Evolutionary conservation across 2,888 invertebrate genomes (phyloP), one percentile per base, ranked within the genome.

Genomic region (Leptopilina myrica): DNA sequence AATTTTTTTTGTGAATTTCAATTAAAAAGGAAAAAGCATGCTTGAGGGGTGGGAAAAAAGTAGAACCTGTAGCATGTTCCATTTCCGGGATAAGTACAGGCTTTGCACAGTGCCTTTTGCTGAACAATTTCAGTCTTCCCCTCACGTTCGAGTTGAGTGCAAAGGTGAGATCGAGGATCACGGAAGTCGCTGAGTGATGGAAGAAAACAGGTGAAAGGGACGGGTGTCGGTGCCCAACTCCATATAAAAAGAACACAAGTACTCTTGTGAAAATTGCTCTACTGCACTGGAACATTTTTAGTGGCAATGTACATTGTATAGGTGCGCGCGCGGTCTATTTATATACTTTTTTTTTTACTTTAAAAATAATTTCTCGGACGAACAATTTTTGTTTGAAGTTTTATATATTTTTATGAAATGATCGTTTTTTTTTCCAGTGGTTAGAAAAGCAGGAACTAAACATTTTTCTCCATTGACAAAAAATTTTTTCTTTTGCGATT

Each of bases 201-300:
- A 78, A 65, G 65, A 62, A 73, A 43, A 65, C 64, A 79, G 76
- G 76, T 64, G 66, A 76, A 78, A 76, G 64, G 64, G 78, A 67
- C 33, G 73, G 73, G 80, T 53, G 76, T 77, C 76, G 43, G 81
- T 77, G 76, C 64, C 15, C 67, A 79, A 56, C 73, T 77, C 77
- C 79, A 78, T 76, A 84, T 82, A 83, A 84, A 83, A 85, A 85
- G 82, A 79, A 79, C 76, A 81, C 77, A 78, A 83, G 84, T 64
- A 80, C 82, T 79, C 81, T 82, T 78, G 82, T 77, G 83, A 83
- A 84, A 85, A 85, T 84, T 85, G 83, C 81, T 79, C 75, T 79
- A 33, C 33, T 33, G 56, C 40, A 64, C 66, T 15, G 46, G 26
- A 78, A 69, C 76, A 56, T 73, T 49, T 49, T 64, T 40, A 73